A percentile compares a stretch with the other conserved stretches of the same genome.
Conservation (phyloP, 2,113 vertebrate species). For the Holacanthus passer region DNA sequence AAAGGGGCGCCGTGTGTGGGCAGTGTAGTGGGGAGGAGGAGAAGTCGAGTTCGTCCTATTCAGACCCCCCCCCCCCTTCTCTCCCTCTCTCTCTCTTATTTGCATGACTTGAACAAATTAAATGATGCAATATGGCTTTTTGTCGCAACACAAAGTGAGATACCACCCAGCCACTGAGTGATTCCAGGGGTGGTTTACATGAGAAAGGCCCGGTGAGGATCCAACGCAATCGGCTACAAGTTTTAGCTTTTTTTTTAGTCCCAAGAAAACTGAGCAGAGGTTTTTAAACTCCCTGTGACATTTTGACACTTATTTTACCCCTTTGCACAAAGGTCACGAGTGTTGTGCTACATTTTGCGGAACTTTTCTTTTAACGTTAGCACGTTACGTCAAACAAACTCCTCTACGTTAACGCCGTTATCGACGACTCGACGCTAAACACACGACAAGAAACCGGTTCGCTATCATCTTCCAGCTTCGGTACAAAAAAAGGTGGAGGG, state of each 20-base stretch:
- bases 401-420: not conserved
- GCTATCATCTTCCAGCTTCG: not conserved
- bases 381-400: not conserved
- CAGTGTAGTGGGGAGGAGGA: constrained; percentile 99
- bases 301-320: not conserved
- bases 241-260: constrained; percentile 23
- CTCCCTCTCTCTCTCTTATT: constrained; percentile 87
- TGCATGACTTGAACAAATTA: constrained; percentile 99
- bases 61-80: constrained; percentile 81
- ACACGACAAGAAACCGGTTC: constrained; percentile 1
- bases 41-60: constrained; percentile 99
- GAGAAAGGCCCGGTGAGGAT: constrained; percentile 86
- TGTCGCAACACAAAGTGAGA: constrained; percentile 98
- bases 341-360: not conserved
- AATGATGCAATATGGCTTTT: constrained; percentile 99
- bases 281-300: not conserved
- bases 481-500: not conserved
- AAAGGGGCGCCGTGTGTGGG: constrained; percentile 99
- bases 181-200: constrained; percentile 96
- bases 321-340: not conserved
- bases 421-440: not conserved
- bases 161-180: constrained; percentile 98
- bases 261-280: not conserved
- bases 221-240: constrained; percentile 57
- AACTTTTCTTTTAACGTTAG: not conserved